Evolutionary conservation across 2,797 vertebrate species (phyloP), one percentile per base, ranked within the genome.

Genomic region (Fringilla coelebs): DNA sequence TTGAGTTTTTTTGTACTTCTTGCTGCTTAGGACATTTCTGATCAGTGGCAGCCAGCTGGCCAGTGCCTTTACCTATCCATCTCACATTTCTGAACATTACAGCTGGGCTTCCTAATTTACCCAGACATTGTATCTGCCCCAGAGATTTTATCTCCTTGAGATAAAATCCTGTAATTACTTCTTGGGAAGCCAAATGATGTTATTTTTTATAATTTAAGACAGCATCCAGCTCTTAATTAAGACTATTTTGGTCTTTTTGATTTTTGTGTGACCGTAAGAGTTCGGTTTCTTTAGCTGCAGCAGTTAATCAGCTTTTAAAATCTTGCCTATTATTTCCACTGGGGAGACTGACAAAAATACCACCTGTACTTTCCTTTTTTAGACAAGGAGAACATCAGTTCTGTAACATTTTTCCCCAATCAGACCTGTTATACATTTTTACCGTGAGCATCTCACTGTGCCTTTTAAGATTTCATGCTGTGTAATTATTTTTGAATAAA

Each of bases 401-500:
- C 70, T 68, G 28, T 46, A 62, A 46, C 31, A 51, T 73, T 81
- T 71, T 90, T n/a, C 72, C 52, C 63, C 45, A 51, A 31, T 13
- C 67, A 90, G 88, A 68, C 17, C 18, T 17, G 5, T 77, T 87
- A 88, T 10, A 21, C 57, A 29, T 75, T 91, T 93, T 88, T 85
- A 66, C 70, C 54, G 31, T 22, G 25, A 88, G 54, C 54, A 86
- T 51, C 83, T 85, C 68, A 58, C 36, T 41, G 36, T n/a, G 76
- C 28, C 65, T 89, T 91, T 82, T 86, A 84, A 82, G 66, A 80
- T 81, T 86, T 74, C 82, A 88, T 57, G 74, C 72, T 84, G 60
- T 38, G 73, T 72, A 89, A 92, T 88, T 86, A 65, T 84, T 84
- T 89, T 68, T 63, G 62, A 90, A 90, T 58, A 89, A 86, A 79